phyloP scores from a whole-genome alignment of 2,113 vertebrate species.

The Zosterops borbonicus region DNA sequence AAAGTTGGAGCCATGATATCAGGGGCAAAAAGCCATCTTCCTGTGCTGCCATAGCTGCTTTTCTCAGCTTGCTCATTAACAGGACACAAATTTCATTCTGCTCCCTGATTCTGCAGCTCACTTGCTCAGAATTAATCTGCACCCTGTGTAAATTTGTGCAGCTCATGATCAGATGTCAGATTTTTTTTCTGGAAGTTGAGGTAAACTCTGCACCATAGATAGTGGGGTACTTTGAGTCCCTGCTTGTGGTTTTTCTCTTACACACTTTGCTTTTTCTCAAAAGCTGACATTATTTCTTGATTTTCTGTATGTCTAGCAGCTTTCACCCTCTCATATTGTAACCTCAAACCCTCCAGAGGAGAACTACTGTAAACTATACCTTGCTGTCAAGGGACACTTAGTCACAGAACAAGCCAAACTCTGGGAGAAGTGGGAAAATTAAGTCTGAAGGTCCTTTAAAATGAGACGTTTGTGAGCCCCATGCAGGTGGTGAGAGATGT shows the following conservation, averaged over 20 bases:
- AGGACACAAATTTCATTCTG: not conserved
- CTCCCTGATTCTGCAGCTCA: not conserved
- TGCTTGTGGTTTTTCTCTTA: not conserved
- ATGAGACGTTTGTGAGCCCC: not conserved
- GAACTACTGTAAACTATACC: conserved; percentile 2
- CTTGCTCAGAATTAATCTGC: not conserved
- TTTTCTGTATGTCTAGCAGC: not conserved
- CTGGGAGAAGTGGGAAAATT: not conserved
- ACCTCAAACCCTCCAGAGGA: not conserved
- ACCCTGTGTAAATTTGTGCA: not conserved
- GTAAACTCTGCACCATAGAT: not conserved
- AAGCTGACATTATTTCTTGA: not conserved
- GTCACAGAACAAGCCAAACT: not conserved
- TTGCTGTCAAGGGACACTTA: not conserved
- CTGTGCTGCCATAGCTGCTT: not conserved
- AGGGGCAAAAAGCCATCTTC: not conserved
- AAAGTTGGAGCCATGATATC: not conserved
- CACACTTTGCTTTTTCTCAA: not conserved
- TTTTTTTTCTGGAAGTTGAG: not conserved
- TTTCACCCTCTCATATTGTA: not conserved
- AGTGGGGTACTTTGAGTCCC: not conserved
- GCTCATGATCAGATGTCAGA: not conserved
- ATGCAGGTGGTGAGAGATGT: not conserved
- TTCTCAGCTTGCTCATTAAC: not conserved
- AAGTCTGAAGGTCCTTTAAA: conserved; percentile 53